A percentile compares a stretch with the other conserved stretches of the same genome.
Evolutionary conservation across 2,888 invertebrate genomes (phyloP).

Genomic region (Priocnemis perturbator): DNA sequence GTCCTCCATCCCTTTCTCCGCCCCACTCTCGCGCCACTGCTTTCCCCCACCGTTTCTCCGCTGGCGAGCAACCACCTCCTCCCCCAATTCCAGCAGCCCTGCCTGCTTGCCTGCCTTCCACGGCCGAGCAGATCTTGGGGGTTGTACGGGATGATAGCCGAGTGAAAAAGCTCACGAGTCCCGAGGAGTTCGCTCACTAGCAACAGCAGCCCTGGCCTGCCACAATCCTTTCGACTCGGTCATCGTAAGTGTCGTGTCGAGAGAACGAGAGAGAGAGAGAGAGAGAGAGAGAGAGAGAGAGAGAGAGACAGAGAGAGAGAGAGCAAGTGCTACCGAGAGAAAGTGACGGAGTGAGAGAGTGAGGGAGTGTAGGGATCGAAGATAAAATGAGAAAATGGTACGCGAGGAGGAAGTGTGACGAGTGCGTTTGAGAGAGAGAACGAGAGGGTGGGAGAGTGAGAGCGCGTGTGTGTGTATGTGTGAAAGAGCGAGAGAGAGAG

Average conservation of each 20-base stretch:
- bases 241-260: conserved; percentile 70
- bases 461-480: conserved; percentile 14
- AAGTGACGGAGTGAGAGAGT: conserved; percentile 9
- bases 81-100: conserved; percentile 61
- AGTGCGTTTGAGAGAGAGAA: no score
- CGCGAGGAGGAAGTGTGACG: no score
- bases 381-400: no score
- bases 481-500: conserved; percentile 11
- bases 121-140: conserved; percentile 67
- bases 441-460: conserved; percentile 18
- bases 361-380: no score
- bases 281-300: conserved; percentile 18
- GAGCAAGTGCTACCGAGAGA: conserved; percentile 13
- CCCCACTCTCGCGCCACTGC: conserved; percentile 19
- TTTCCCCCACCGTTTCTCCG: conserved; percentile 46
- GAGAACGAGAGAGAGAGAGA: conserved; percentile 6
- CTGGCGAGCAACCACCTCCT: conserved; percentile 49
- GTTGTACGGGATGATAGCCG: conserved; percentile 66
- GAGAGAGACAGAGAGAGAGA: conserved; percentile 21
- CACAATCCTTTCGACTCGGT: conserved; percentile 75
- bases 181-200: conserved; percentile 58
- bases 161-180: conserved; percentile 64
- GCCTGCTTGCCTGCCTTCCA: conserved; percentile 59
- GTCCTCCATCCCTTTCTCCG: conserved; percentile 5
- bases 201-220: conserved; percentile 73